phyloP scores from a whole-genome alignment of 1,140 invertebrate genomes.

The Sitophilus oryzae region DNA sequence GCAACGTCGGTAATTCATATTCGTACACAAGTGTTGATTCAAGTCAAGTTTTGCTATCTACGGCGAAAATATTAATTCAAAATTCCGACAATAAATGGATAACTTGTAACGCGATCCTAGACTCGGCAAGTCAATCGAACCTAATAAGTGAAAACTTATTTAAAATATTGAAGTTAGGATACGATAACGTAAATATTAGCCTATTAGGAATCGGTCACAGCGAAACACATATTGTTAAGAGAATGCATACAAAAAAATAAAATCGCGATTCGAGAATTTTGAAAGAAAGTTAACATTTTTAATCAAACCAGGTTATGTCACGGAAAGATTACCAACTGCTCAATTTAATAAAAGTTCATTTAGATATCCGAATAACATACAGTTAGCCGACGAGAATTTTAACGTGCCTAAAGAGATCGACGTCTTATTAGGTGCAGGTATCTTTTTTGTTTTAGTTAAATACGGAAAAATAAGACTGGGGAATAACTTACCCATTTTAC shows the following conservation, averaged over 20 bases:
- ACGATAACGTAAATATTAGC: neutral
- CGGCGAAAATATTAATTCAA: constrained; percentile 4
- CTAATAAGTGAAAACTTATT: neutral
- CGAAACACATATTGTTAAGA: constrained; percentile 8
- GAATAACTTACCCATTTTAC: constrained; percentile 25
- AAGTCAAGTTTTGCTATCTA: constrained; percentile 2
- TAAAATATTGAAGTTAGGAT: neutral
- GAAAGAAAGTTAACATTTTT: too few relatives aligned
- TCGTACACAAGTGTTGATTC: neutral
- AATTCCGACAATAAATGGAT: neutral
- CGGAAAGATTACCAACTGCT: too few relatives aligned
- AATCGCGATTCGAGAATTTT: too few relatives aligned
- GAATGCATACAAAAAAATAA: too few relatives aligned
- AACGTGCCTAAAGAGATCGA: constrained; percentile 29
- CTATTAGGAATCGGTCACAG: neutral
- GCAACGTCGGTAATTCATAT: neutral
- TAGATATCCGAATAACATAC: constrained; percentile 8
- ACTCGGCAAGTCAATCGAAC: neutral
- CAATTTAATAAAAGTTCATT: constrained; percentile 6
- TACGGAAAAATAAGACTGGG: constrained; percentile 29
- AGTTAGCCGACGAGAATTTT: constrained; percentile 34
- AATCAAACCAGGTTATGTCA: too few relatives aligned
- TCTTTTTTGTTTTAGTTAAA: constrained; percentile 37
- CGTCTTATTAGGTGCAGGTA: constrained; percentile 32
- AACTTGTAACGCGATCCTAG: too few relatives aligned